Evolutionary conservation across 2,888 invertebrate species (phyloP).

Genomic region (Phragmatobia fuliginosa): DNA sequence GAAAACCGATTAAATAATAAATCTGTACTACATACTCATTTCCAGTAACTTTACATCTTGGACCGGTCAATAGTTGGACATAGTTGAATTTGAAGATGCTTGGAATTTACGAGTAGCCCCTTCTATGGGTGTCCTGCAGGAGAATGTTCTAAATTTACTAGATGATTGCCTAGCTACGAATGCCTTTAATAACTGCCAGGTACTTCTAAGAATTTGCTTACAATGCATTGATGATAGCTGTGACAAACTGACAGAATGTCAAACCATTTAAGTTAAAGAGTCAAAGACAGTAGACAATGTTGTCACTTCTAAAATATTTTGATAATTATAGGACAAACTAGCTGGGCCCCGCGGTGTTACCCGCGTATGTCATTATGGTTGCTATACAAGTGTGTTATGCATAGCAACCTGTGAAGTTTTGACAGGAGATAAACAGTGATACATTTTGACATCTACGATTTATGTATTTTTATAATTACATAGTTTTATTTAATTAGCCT

Average conservation of each 20-base stretch:
- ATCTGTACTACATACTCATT: neutral
- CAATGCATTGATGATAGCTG: constrained; percentile 26
- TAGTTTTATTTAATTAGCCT: too few relatives aligned
- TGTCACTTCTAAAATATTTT: too few relatives aligned
- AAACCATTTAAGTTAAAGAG: neutral
- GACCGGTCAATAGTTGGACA: constrained; percentile 81
- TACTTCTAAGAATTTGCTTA: constrained; percentile 26
- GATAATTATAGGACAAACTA: too few relatives aligned
- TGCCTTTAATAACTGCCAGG: constrained; percentile 63
- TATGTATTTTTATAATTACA: too few relatives aligned
- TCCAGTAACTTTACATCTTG: constrained; percentile 62
- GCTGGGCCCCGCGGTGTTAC: too few relatives aligned
- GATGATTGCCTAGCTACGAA: constrained; percentile 76
- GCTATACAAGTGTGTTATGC: too few relatives aligned
- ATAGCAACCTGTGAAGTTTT: too few relatives aligned
- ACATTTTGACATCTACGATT: too few relatives aligned
- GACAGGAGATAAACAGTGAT: too few relatives aligned
- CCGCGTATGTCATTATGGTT: too few relatives aligned
- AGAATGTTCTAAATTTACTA: constrained; percentile 74
- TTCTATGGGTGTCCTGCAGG: constrained; percentile 78
- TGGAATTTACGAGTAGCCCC: constrained; percentile 82
- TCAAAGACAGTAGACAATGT: too few relatives aligned
- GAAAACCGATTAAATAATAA: neutral
- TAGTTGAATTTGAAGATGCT: constrained; percentile 85
- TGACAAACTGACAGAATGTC: constrained; percentile 1